Evolutionary conservation across 2,888 invertebrate species (phyloP), one percentile per base, ranked within the genome.

Genomic region (Alcis repandata): DNA sequence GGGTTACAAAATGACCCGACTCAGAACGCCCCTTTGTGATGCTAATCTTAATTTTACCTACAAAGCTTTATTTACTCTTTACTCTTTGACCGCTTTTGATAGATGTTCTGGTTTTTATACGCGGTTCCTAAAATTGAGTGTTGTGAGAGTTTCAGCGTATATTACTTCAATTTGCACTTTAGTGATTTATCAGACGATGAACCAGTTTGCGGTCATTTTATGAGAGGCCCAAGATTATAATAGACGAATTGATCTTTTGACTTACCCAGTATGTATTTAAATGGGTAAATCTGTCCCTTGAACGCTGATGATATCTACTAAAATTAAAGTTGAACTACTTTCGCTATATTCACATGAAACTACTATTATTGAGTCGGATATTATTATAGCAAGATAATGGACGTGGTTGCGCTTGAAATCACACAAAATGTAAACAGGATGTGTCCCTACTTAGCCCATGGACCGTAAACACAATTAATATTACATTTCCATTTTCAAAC

Each of bases 1-100:
- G 87, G 85, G 87, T 87, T 84, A 84, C 83, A 77, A 74, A 83
- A 83, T 84, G 86, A 83, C 84, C 84, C 78, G 67, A 74, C 79
- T 74, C 73, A 66, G 69, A 76, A 76, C 75, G 73, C 62, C 70
- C 81, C 82, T 87, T 88, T 88, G 83, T 85, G 78, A 87, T 86
- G 85, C 78, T 86, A 84, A 76, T 79, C 82, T 84, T 85, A 80
- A 85, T 84, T 85, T 84, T 78, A 79, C 63, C 67, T 62, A 59
- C 62, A 61, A 73, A 74, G 75, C 70, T 78, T 79, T 79, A 76
- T 76, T 74, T 72, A 75, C 66, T 67, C 65, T 73, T 74, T 71
- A 75, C 64, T 67, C 67, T 74, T 74, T 71, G 75, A 72, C 73
- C 68, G 59, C 61, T 69, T n/a, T 73, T 73, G 73, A 75, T 79